These are phyloP conservation scores for Chelon auratus DNA, from an alignment of 2,797 vertebrate species.

Conservation along the genomic window DNA sequence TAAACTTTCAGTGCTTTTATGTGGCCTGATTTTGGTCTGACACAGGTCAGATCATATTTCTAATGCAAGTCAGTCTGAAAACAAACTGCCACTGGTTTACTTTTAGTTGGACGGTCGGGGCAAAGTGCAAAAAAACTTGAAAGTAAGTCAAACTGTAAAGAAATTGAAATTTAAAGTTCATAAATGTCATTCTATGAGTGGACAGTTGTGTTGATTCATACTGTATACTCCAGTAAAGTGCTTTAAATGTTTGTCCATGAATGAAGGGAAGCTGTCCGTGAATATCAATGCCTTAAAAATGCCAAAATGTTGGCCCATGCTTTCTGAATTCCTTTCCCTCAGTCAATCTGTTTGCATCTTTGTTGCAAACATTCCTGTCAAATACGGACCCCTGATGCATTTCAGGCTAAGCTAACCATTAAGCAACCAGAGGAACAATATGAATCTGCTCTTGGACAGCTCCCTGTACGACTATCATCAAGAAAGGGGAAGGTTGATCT, in stretches of 20 bases:
- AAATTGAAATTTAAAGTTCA: background rate
- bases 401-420: slow-evolving; percentile 11
- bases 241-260: slow-evolving; percentile 23
- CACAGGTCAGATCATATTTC: slow-evolving; percentile 22
- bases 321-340: background rate
- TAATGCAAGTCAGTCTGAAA: slow-evolving; percentile 11
- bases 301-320: background rate
- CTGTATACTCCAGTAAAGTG: slow-evolving; percentile 29
- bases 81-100: slow-evolving; percentile 17
- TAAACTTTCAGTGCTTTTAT: slow-evolving; percentile 31
- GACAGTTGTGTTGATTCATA: background rate
- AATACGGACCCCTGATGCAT: slow-evolving; percentile 3
- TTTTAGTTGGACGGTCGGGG: background rate
- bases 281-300: slow-evolving; percentile 44
- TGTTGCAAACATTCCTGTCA: slow-evolving; percentile 5
- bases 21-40: slow-evolving; percentile 36
- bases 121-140: slow-evolving; percentile 9
- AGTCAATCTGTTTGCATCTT: background rate
- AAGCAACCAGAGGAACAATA: background rate
- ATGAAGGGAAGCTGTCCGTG: slow-evolving; percentile 32
- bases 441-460: slow-evolving; percentile 14
- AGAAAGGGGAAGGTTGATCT: slow-evolving; percentile 8
- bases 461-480: background rate
- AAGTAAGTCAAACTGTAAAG: background rate
- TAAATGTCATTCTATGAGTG: slow-evolving; percentile 23